phyloP scores from a whole-genome alignment of 2,113 vertebrate genomes.

The Cepphus grylle region DNA sequence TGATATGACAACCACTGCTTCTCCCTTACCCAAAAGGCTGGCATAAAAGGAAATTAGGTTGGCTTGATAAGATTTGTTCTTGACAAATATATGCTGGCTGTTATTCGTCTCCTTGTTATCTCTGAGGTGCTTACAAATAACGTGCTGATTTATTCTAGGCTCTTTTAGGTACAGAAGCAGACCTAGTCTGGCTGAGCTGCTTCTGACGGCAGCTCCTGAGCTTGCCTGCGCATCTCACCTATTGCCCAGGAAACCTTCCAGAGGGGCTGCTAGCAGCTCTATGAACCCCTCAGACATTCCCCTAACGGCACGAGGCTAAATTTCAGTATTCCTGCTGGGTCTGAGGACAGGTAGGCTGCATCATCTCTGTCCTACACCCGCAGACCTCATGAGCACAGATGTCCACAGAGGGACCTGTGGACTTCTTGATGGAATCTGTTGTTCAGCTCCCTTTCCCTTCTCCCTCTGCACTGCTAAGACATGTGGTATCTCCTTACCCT shows the following conservation, averaged over 20 bases:
- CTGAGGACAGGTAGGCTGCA: background rate
- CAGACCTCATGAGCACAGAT: background rate
- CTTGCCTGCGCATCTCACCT: background rate
- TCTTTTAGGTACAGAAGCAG: constrained; percentile 7
- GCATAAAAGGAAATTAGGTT: constrained; percentile 48
- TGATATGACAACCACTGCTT: background rate
- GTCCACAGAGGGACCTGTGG: background rate
- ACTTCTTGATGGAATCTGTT: background rate
- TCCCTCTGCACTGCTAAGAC: background rate
- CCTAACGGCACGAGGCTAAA: rapidly evolving
- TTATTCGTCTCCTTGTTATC: constrained; percentile 31
- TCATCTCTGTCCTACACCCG: background rate
- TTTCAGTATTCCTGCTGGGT: background rate
- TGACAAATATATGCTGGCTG: constrained; percentile 26
- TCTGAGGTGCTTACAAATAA: constrained; percentile 18
- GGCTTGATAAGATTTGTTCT: constrained; percentile 35
- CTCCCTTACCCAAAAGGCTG: background rate
- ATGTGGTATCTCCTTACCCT: background rate
- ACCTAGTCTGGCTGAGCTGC: background rate
- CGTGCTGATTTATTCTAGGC: constrained; percentile 4
- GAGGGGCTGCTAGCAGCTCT: background rate
- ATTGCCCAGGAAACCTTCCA: background rate
- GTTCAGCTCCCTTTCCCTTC: background rate
- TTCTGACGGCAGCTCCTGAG: background rate
- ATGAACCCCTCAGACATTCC: background rate